Base-by-base conservation (phyloP, 2,888 invertebrate species). In the Dascillus cervinus region DNA sequence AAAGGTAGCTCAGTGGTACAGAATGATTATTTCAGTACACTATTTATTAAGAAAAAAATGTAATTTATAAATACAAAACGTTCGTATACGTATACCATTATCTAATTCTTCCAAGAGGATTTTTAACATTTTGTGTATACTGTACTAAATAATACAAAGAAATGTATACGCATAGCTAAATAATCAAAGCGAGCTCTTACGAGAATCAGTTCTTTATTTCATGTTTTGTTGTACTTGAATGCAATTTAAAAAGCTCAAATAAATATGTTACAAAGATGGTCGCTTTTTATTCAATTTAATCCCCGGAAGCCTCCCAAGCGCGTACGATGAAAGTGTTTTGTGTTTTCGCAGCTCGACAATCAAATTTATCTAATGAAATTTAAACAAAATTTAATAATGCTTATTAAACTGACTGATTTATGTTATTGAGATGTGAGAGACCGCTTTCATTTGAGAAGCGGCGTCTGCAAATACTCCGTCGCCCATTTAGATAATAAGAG, bases 201-300 rank as follows among this genome's bases (percentile, higher is more conserved):
- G 78, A 77, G 79, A 75, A 77, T 75, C 75, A 47, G 60, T 53
- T 71, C 77, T 75, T 79, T 79, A 79, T 80, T 79, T 79, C 78
- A 77, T 79, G 79, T 79, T 80, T 80, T 79, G 79, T 81, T 81
- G 80, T 81, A 81, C 79, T 80, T 79, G 78, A 80, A 79, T 78
- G 80, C 80, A 80, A 80, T 79, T n/a, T n/a, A 78, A 79, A 72
- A 81, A 77, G 80, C 81, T 81, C 80, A 82, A 81, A 81, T 81
- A 80, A 81, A 81, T 81, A 80, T 80, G 80, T 81, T 80, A 81
- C 81, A 80, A 79, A 77, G 79, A 77, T 74, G 8, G 17, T 17
- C 8, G 17, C 8, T 17, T 17, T 17, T 17, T 17, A 6, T 17
- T 17, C 8, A 17, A n/a, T n/a, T n/a, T n/a, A n/a, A n/a, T n/a